These are phyloP conservation scores for Apamea monoglypha DNA, from an alignment of 2,888 invertebrate genomes.

Conservation along the genomic window DNA sequence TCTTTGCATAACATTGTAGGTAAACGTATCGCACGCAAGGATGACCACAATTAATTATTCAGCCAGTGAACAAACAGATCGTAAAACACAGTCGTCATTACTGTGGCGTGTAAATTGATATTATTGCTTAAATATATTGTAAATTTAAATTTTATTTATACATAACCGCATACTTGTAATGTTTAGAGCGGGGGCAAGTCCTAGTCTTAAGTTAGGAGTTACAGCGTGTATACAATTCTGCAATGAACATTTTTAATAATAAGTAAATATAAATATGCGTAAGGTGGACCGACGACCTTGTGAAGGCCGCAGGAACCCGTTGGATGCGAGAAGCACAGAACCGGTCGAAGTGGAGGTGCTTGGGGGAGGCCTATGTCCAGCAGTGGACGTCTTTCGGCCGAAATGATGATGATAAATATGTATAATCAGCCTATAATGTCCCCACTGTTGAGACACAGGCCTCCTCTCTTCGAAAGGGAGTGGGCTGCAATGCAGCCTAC, in stretches of 20 bases:
- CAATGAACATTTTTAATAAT: neutral
- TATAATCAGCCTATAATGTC: too few species aligned
- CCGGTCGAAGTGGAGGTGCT: too few species aligned
- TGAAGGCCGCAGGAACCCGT: too few species aligned
- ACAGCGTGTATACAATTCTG: neutral
- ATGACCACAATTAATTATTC: conserved; percentile 59
- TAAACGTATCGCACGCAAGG: conserved; percentile 40
- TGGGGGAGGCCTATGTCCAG: too few species aligned
- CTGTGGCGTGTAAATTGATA: conserved; percentile 61
- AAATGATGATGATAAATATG: too few species aligned
- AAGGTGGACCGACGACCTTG: too few species aligned
- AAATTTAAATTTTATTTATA: conserved; percentile 63
- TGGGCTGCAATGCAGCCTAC: too few species aligned
- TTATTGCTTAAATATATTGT: conserved; percentile 63
- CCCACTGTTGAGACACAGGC: too few species aligned
- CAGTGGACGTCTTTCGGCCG: too few species aligned
- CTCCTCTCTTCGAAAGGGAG: too few species aligned
- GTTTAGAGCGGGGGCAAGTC: conserved; percentile 38
- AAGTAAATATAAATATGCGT: too few species aligned
- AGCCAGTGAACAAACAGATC: conserved; percentile 50
- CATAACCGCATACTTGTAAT: conserved; percentile 59
- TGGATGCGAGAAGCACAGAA: too few species aligned
- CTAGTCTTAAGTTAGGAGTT: conserved; percentile 2
- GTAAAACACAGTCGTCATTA: conserved; percentile 58
- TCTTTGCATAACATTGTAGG: conserved; percentile 26